Percentiles rank a stretch among this genome's conserved stretches.
These are phyloP conservation scores for Arctia plantaginis DNA, from an alignment of 2,888 invertebrate species.

Conservation along the genomic window DNA sequence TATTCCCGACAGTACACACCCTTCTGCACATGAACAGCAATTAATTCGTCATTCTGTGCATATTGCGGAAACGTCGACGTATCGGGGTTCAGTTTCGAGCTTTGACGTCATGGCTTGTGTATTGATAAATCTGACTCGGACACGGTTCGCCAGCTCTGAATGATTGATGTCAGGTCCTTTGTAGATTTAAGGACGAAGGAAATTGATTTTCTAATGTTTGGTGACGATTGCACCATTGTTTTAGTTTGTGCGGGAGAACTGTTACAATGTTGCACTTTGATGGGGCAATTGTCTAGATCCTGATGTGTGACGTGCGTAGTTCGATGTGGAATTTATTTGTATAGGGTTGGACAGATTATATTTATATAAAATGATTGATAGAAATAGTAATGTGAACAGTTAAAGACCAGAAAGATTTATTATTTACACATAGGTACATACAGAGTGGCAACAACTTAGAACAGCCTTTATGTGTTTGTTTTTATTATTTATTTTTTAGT, in stretches of 20 bases:
- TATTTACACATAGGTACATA: no score
- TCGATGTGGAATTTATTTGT: neutral
- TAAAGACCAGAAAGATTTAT: neutral
- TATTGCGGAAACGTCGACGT: slow-evolving; percentile 46
- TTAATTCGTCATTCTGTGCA: slow-evolving; percentile 51
- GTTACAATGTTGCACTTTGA: slow-evolving; percentile 1
- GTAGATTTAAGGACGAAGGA: slow-evolving; percentile 26
- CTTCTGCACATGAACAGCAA: slow-evolving; percentile 32
- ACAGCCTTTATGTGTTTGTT: no score
- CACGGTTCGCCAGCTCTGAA: slow-evolving; percentile 33
- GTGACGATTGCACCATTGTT: neutral
- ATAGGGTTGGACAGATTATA: no score
- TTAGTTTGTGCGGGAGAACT: neutral
- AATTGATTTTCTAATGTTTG: slow-evolving; percentile 14
- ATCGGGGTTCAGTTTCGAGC: slow-evolving; percentile 20
- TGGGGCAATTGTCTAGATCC: neutral
- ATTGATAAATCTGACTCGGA: slow-evolving; percentile 39
- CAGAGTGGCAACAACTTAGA: no score
- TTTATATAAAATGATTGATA: neutral
- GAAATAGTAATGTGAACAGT: neutral
- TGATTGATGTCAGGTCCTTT: slow-evolving; percentile 44
- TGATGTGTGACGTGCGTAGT: neutral
- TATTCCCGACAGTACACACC: slow-evolving; percentile 26
- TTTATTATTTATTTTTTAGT: no score
- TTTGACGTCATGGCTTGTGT: slow-evolving; percentile 37